Base-by-base conservation (phyloP, 2,888 invertebrate genomes). In the Drosophila anomalata region DNA sequence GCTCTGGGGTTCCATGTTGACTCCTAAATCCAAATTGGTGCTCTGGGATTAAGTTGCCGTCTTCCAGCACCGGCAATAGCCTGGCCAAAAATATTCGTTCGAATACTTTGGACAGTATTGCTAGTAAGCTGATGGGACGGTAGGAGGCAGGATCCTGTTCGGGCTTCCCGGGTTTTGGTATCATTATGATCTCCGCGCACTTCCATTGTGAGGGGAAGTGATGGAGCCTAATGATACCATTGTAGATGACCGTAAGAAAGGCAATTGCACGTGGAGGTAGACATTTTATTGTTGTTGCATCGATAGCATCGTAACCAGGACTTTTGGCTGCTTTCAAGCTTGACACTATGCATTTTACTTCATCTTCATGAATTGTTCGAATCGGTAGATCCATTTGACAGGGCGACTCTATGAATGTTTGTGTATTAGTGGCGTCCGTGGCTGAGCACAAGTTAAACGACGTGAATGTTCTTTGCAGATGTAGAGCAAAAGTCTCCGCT, bases 141-240 rank as follows among this genome's bases (percentile, higher is more conserved):
- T n/a, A 39, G 39, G 39, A 39, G 44, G 50, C 50, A 3, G 56
- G 36, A 24, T 48, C 39, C 47, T 36, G 24, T 56, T 56, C 48
- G 3, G 56, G 56, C 6, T 48, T 56, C 11, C 44, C 31, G 8
- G 54, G 54, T 33, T 54, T 54, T 3, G 42, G 54, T 44, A 54
- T 54, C 54, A 44, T 54, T 44, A 14, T 44, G 20, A 44, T 44
- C 22, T 44, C 20, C 11, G 11, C 44, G 11, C 44, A 44, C 22
- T 4, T 44, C 22, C 9, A 17, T 44, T 44, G 20, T 8, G 17
- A 44, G 22, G 22, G 4, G 22, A 24, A 24, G 22, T 24, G 22
- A 24, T 24, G 22, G 22, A 24, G 22, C 22, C 22, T 24, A 24
- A 24, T 24, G 4, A 24, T 24, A 24, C 22, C 22, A 24, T 24